Evolutionary conservation across 2,888 invertebrate genomes (phyloP).

Genomic region (Micoletzkya japonica): DNA sequence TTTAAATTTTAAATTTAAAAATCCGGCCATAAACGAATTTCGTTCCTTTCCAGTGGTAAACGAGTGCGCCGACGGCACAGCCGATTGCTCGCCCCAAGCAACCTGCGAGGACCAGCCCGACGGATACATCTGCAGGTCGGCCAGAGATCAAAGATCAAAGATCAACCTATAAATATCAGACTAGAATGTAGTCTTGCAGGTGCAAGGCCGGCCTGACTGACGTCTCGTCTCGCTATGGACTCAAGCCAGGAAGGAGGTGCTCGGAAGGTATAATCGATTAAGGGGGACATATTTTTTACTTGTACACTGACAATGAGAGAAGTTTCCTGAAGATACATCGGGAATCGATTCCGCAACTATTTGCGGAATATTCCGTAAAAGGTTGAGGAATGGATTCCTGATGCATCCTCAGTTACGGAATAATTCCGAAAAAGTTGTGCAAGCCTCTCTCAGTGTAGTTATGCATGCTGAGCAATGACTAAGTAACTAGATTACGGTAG

Average conservation of each 20-base stretch:
- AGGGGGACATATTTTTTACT: background rate
- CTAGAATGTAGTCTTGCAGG: constrained; percentile 30
- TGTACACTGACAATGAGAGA: background rate
- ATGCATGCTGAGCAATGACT: no score
- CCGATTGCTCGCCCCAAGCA: constrained; percentile 54
- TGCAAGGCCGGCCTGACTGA: constrained; percentile 52
- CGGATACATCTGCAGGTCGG: constrained; percentile 33
- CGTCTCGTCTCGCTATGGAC: constrained; percentile 51
- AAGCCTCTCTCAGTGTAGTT: no score
- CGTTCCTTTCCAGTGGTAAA: constrained; percentile 49
- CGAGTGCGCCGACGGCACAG: constrained; percentile 54
- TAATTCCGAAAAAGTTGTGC: no score
- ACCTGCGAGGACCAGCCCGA: constrained; percentile 47
- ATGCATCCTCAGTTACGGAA: no score
- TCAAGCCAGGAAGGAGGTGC: constrained; percentile 50
- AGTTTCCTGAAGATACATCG: background rate
- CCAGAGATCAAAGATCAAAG: background rate
- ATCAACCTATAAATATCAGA: background rate
- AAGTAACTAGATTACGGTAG: no score
- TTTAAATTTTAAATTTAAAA: background rate
- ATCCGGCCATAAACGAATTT: background rate
- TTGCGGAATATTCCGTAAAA: no score
- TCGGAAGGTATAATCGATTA: constrained; percentile 37
- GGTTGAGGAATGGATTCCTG: no score
- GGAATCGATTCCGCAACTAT: no score